Conservation (phyloP, 2,888 invertebrate genomes). For the Cheilosia variabilis region DNA sequence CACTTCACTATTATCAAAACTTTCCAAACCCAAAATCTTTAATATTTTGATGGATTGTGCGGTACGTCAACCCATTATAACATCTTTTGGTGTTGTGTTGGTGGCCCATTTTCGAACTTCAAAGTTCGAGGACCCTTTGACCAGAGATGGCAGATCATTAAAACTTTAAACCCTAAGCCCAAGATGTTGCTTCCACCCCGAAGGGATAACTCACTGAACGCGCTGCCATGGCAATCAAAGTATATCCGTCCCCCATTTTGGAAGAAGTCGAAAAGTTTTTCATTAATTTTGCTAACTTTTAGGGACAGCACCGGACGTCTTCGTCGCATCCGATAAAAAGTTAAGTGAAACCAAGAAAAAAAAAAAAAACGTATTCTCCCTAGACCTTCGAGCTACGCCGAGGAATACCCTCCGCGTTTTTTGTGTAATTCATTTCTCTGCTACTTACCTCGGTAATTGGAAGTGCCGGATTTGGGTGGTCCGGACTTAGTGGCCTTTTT, state of each 20-base stretch:
- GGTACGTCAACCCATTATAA: constrained; percentile 31
- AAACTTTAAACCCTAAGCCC: constrained; percentile 17
- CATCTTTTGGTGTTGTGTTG: constrained; percentile 2
- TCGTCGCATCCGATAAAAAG: no score
- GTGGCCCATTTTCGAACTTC: background rate
- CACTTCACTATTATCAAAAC: background rate
- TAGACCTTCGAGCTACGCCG: constrained; percentile 28
- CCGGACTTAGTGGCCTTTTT: constrained; percentile 86
- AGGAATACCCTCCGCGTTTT: constrained; percentile 34
- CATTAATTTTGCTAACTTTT: constrained; percentile 39
- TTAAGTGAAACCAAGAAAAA: background rate
- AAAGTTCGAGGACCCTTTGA: constrained; percentile 15
- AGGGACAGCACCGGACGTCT: constrained; percentile 23
- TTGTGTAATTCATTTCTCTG: background rate
- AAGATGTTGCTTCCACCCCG: constrained; percentile 12
- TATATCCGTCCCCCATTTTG: background rate
- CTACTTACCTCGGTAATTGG: constrained; percentile 87
- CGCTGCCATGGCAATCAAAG: constrained; percentile 16
- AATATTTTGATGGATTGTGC: constrained; percentile 41
- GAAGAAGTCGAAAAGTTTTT: constrained; percentile 49
- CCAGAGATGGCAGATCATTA: constrained; percentile 28
- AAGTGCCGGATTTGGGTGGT: constrained; percentile 87
- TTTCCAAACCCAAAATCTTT: constrained; percentile 20
- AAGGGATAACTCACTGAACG: background rate
- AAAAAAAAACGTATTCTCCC: constrained; percentile 8